Base-by-base conservation (phyloP, 1,140 invertebrate genomes). In the Macrocentrus cingulum region DNA sequence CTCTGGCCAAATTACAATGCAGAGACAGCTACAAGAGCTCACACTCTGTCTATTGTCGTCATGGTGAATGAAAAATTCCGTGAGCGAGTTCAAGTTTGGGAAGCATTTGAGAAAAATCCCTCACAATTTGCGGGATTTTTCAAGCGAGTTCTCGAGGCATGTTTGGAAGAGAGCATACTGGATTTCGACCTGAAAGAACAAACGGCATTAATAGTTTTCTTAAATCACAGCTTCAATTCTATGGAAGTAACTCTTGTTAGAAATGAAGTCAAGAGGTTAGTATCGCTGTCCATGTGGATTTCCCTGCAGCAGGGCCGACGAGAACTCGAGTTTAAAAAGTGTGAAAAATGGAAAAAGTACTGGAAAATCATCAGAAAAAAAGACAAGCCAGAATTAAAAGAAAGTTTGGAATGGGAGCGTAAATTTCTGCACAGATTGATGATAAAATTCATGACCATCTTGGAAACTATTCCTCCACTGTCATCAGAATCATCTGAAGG, bases 1-100 rank as follows among this genome's bases (percentile, higher is more conserved):
- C 74, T 99, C 11, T 99, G 97, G 97, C 95, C 94, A n/a, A 91
- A 98, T 79, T 99, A 94, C 75, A 78, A 84, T 39, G 80, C 84
- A 1, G 81, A 77, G 11, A 81, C 81, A 45, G 86, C 92, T 0
- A 84, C 87, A 0, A 83, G 89, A 61, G 85, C 87, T 1, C 94
- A 98, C 76, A 86, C 97, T 59, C 88, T 99, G 86, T 97, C 95
- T 0, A 96, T 99, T 61, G 90, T 97, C 25, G 88, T 93, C 0
- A 97, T 99, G 91, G 87, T 99, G 8, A 99, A 99, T 84, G 97
- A 99, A 71, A 99, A 99, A 74, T 97, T 98, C 71, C 81, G 96
- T 11, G 97, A 99, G 81, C 81, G 96, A 64, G 94, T 99, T 9
- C 90, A 91, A 60, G 93, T 95, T n/a, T 99, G 97, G 97, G 87